Percentiles rank a stretch among this genome's conserved stretches.
These are phyloP conservation scores for Tragelaphus strepsiceros DNA, from an alignment of 2,113 vertebrate genomes.

Conservation along the genomic window DNA sequence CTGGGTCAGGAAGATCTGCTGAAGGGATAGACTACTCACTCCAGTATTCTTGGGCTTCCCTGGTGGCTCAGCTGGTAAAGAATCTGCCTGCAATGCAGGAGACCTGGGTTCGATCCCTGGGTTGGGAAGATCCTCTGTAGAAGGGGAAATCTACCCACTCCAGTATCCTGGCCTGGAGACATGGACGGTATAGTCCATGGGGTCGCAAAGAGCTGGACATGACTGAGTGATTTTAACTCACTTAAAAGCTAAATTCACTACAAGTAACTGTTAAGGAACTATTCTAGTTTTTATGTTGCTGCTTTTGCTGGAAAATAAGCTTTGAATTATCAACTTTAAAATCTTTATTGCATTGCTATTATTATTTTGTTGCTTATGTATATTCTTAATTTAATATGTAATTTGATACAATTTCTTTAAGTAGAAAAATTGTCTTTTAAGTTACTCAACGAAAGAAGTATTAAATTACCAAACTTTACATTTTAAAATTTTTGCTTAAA, in stretches of 20 bases:
- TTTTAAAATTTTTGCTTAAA: background rate
- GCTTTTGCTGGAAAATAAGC: background rate
- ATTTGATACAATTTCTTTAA: background rate
- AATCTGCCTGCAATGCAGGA: fast-evolving
- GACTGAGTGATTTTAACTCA: background rate
- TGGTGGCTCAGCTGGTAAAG: background rate
- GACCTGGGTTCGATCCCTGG: fast-evolving
- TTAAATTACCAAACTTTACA: background rate
- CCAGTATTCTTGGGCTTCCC: background rate
- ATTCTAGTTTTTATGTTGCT: background rate
- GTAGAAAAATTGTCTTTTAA: background rate
- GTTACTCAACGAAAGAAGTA: background rate
- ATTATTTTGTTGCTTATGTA: background rate
- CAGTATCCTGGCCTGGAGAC: background rate
- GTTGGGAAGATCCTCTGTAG: background rate
- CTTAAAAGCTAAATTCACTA: background rate
- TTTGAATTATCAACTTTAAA: background rate
- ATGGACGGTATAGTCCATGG: background rate
- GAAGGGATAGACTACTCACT: background rate
- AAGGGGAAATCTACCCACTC: background rate
- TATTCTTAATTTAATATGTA: background rate
- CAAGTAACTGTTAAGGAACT: background rate
- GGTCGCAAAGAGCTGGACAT: background rate
- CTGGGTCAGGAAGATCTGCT: background rate
- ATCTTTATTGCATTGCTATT: background rate